Base-by-base conservation (phyloP, 1,140 invertebrate species). In the Cardiocondyla obscurior region DNA sequence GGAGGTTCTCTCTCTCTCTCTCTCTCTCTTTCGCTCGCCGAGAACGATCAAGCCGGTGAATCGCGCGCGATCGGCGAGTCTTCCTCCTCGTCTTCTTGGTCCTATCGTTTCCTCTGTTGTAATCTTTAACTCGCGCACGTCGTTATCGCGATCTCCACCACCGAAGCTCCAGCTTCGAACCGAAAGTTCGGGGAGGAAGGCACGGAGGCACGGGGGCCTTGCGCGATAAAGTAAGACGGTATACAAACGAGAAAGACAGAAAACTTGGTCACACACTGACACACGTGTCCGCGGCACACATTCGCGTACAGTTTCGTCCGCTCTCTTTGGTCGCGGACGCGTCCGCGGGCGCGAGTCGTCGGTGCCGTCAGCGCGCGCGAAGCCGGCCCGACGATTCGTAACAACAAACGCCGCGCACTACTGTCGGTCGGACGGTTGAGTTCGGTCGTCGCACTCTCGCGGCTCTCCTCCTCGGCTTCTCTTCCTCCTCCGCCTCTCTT, bases 391-490 rank as follows among this genome's bases (percentile, higher is more conserved):
- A 74, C 72, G 58, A 62, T 76, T 62, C 77, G 86, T 82, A 88
- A 87, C 82, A 88, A 88, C 86, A 88, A 88, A 87, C 86, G 82
- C 55, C 69, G 82, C 79, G 76, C 85, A 88, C 86, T 88, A 87
- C 86, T 82, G 77, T 77, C 62, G 74, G 55, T 46, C 72, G 72
- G 72, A 64, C 57, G 73, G 74, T 79, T 79, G 74, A 67, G 74
- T 79, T 79, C 85, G 86, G 86, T 88, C 86, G 86, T 88, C 86
- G 86, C 86, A 88, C 86, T 88, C 86, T 88, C 86, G 86, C 85
- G 76, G 77, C 85, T 85, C 82, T 87, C 82, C 84, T 87, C 86
- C 69, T 88, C 85, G 64, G 84, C 77, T 76, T 76, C 83, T 58
- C 82, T 83, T 64, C 74, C 86, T 81, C 69, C 82, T 81, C 51